These are phyloP conservation scores for Stichopus horrens DNA, from an alignment of 53 echinoderm and acorn worm species.

Conservation along the genomic window DNA sequence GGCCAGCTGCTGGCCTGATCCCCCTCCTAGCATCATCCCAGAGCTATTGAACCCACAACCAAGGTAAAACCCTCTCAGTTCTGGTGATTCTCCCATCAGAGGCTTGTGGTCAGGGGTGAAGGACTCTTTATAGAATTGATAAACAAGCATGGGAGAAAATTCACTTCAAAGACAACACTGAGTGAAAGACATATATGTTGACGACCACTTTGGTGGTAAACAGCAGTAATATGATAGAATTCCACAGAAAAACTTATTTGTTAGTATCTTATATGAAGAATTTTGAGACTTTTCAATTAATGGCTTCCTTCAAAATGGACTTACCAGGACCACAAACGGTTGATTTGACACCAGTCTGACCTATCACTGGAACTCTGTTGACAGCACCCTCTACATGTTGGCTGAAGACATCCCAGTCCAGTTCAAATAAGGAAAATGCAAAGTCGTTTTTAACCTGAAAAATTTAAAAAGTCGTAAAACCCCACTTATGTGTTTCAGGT, in stretches of 20 bases:
- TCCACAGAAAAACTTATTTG: too few species aligned
- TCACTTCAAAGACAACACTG: too few species aligned
- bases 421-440: constrained; percentile 91
- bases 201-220: too few species aligned
- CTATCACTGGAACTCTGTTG: constrained; percentile 78
- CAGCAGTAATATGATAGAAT: too few species aligned
- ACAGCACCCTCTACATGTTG: constrained; percentile 77
- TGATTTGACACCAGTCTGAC: constrained; percentile 84
- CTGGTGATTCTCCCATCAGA: constrained; percentile 84
- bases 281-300: too few species aligned
- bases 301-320: neutral
- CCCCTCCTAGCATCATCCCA: constrained; percentile 92
- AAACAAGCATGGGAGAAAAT: neutral
- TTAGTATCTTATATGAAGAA: too few species aligned
- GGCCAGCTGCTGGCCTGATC: constrained; percentile 83
- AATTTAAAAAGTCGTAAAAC: neutral
- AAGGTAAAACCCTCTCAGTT: constrained; percentile 82
- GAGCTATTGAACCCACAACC: constrained; percentile 88
- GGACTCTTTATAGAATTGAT: neutral
- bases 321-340: constrained; percentile 98
- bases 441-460: constrained; percentile 82
- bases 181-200: too few species aligned
- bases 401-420: constrained; percentile 94
- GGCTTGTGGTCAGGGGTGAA: constrained; percentile 61
- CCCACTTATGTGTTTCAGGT: too few species aligned